A percentile compares a stretch with the other conserved stretches of the same genome.
Conservation (phyloP, 1,140 invertebrate species). For the Lepidostoma basale region DNA sequence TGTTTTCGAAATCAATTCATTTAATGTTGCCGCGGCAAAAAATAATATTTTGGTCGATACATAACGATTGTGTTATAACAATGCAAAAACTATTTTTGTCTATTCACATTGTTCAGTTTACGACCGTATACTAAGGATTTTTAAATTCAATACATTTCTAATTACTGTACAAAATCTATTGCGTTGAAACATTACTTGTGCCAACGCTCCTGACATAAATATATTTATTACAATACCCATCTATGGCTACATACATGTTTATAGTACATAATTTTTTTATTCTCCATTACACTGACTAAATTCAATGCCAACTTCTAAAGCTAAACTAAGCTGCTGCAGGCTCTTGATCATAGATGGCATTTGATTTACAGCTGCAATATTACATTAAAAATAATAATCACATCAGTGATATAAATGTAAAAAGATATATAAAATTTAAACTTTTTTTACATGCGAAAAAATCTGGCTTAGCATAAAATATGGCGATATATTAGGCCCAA, state of each 20-base stretch:
- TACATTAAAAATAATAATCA: neutral
- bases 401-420: neutral
- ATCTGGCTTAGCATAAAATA: no score
- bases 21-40: neutral
- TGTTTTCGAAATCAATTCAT: neutral
- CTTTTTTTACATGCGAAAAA: neutral
- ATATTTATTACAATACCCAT: slow-evolving; percentile 34
- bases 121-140: slow-evolving; percentile 41
- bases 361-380: neutral
- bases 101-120: slow-evolving; percentile 27
- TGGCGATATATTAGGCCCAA: no score
- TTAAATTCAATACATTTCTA: slow-evolving; percentile 29
- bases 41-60: neutral
- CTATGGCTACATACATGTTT: neutral
- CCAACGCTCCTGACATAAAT: slow-evolving; percentile 23
- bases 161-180: slow-evolving; percentile 45
- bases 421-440: neutral
- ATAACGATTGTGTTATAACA: slow-evolving; percentile 4
- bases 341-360: neutral
- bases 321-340: neutral
- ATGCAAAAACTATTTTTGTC: slow-evolving; percentile 34
- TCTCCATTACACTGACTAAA: slow-evolving; percentile 3
- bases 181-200: slow-evolving; percentile 16
- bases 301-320: neutral
- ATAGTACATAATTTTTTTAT: slow-evolving; percentile 1